A percentile compares a stretch with the other conserved stretches of the same genome.
Evolutionary conservation across 2,888 invertebrate species (phyloP).

Genomic region (Tetheella fluctuosa): DNA sequence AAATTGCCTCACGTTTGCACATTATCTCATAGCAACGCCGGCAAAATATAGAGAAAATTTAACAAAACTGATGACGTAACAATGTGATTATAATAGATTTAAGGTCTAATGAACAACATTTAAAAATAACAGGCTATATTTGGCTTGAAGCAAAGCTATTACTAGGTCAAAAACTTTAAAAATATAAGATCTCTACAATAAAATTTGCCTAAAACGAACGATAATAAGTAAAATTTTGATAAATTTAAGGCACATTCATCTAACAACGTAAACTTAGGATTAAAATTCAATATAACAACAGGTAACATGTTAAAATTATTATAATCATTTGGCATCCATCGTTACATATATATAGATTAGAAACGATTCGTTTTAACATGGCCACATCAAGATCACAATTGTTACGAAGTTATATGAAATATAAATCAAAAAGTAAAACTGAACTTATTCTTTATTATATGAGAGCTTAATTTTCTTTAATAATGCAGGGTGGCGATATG

Average conservation of each 20-base stretch:
- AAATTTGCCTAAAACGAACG: constrained; percentile 4
- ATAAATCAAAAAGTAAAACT: constrained; percentile 35
- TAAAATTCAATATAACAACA: constrained; percentile 49
- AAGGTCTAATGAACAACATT: constrained; percentile 1
- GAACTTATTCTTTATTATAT: neutral
- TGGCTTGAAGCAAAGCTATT: constrained; percentile 44
- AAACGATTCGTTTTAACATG: constrained; percentile 57
- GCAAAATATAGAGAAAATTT: too few species aligned
- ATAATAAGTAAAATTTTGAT: constrained; percentile 8
- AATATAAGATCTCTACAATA: constrained; percentile 8
- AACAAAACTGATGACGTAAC: neutral
- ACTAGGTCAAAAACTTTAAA: constrained; percentile 28
- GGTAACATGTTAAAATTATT: constrained; percentile 55
- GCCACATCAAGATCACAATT: constrained; percentile 62
- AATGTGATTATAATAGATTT: neutral
- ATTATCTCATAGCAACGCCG: neutral
- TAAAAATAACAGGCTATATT: constrained; percentile 26
- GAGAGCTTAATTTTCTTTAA: neutral
- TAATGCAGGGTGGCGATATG: neutral
- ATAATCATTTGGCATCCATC: constrained; percentile 66
- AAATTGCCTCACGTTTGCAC: neutral
- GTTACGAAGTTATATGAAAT: constrained; percentile 29
- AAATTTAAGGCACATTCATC: constrained; percentile 48
- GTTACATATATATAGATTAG: constrained; percentile 14
- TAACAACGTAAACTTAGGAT: constrained; percentile 35